Percentiles rank a stretch among this genome's conserved stretches.
Evolutionary conservation across 2,113 vertebrate genomes (phyloP).

Genomic region (Perognathus longimembris): DNA sequence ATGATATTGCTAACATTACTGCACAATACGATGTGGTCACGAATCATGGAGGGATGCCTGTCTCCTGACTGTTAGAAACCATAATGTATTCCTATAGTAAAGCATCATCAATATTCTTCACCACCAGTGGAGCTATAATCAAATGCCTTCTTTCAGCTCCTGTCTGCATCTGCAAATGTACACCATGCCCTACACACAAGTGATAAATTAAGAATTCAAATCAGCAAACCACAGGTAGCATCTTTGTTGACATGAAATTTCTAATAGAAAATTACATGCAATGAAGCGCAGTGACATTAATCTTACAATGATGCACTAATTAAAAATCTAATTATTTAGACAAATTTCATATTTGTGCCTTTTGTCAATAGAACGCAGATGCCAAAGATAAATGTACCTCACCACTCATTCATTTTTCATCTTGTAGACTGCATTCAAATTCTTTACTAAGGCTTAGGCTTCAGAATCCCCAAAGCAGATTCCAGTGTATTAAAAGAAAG

Average conservation of each 20-base stretch:
- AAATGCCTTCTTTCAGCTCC: constrained; percentile 41
- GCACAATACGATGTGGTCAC: neutral
- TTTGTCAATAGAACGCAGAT: constrained; percentile 80
- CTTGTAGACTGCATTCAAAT: constrained; percentile 63
- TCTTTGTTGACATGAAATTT: constrained; percentile 75
- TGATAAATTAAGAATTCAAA: constrained; percentile 69
- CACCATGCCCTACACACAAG: constrained; percentile 43
- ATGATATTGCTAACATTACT: neutral
- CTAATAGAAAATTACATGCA: constrained; percentile 73
- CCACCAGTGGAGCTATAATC: constrained; percentile 25
- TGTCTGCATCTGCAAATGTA: constrained; percentile 26
- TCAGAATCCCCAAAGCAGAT: constrained; percentile 67
- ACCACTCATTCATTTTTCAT: constrained; percentile 80
- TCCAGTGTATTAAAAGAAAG: constrained; percentile 10
- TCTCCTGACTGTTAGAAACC: constrained; percentile 30
- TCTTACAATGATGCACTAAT: constrained; percentile 84
- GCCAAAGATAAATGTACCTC: constrained; percentile 77
- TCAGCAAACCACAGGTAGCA: constrained; percentile 59
- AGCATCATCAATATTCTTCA: constrained; percentile 66
- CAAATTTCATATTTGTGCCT: constrained; percentile 85
- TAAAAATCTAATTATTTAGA: constrained; percentile 88
- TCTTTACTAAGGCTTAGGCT: constrained; percentile 72
- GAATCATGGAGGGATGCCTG: neutral
- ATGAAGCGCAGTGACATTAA: constrained; percentile 78
- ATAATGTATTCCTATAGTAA: constrained; percentile 46